Evolutionary conservation across 23 tunicate species (phyloP).

Genomic region (Styela clava): DNA sequence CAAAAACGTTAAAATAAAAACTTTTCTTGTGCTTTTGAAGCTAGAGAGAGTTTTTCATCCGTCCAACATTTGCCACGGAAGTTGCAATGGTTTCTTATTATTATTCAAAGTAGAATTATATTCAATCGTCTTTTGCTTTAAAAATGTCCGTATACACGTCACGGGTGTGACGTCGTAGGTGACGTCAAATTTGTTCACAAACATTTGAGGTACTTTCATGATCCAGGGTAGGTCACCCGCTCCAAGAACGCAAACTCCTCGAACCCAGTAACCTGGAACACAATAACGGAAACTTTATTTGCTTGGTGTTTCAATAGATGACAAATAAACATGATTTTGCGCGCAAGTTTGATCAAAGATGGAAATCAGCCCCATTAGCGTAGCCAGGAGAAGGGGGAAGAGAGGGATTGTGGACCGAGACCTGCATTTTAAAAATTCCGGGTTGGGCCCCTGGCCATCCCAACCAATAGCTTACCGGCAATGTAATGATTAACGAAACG

Average conservation of each 20-base stretch:
- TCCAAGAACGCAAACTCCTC: constrained; percentile 66
- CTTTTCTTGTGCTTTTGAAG: neutral
- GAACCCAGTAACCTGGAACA: constrained; percentile 55
- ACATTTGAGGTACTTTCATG: constrained; percentile 11
- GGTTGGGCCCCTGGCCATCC: too few species aligned
- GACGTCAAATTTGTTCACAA: constrained; percentile 68
- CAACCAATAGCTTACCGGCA: too few species aligned
- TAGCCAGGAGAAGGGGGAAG: too few species aligned
- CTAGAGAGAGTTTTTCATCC: neutral
- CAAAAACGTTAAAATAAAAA: neutral
- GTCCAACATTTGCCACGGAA: neutral
- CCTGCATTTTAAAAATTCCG: too few species aligned
- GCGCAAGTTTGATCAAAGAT: too few species aligned
- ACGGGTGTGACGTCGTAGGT: constrained; percentile 35
- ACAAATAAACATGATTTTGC: too few species aligned
- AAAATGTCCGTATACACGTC: constrained; percentile 44
- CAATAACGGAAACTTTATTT: too few species aligned
- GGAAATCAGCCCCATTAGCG: too few species aligned
- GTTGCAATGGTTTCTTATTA: neutral
- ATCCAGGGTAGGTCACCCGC: constrained; percentile 33
- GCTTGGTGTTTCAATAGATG: too few species aligned
- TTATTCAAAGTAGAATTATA: neutral
- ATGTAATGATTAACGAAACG: too few species aligned
- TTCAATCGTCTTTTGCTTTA: constrained; percentile 27
- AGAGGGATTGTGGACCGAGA: too few species aligned